A percentile compares a stretch with the other conserved stretches of the same genome.
These are phyloP conservation scores for Sphenodon punctatus DNA, from an alignment of 2,797 vertebrate genomes.

Conservation along the genomic window DNA sequence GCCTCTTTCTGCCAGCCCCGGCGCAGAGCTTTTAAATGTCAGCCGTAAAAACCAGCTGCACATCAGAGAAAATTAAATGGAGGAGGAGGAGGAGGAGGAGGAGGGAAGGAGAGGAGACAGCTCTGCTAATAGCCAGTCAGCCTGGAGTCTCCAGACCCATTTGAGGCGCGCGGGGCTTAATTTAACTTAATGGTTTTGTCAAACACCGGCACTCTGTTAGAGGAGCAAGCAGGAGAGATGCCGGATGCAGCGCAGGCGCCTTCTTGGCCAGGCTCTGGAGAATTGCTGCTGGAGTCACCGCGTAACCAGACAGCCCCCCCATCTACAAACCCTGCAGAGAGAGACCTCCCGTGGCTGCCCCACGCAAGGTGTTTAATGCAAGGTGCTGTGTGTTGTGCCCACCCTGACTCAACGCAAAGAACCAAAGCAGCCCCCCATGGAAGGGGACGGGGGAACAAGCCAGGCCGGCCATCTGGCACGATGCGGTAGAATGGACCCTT, in stretches of 20 bases:
- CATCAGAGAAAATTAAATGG: slow-evolving; percentile 10
- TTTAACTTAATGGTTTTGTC: slow-evolving; percentile 69
- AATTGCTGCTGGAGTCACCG: not conserved
- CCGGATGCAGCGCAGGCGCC: too few species aligned
- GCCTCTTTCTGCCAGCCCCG: not conserved
- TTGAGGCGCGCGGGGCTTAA: slow-evolving; percentile 51
- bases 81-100: not conserved
- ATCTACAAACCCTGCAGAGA: not conserved
- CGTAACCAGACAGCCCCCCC: not conserved
- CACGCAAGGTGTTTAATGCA: too few species aligned
- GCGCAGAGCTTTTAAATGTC: slow-evolving; percentile 15
- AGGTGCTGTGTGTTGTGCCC: too few species aligned
- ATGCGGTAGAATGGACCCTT: too few species aligned
- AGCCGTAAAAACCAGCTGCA: slow-evolving; percentile 23
- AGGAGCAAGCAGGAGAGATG: slow-evolving; percentile 21
- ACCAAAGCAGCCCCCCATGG: too few species aligned
- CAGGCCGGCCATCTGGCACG: too few species aligned
- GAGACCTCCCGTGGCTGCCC: too few species aligned
- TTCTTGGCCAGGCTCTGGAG: too few species aligned
- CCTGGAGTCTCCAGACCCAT: slow-evolving; percentile 53
- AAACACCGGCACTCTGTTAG: slow-evolving; percentile 57
- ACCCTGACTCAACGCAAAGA: too few species aligned
- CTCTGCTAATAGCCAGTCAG: slow-evolving; percentile 53
- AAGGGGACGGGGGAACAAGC: too few species aligned
- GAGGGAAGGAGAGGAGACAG: slow-evolving; percentile 19